Evolutionary conservation across 2,797 vertebrate genomes (phyloP).

Genomic region (Tapirus indicus): DNA sequence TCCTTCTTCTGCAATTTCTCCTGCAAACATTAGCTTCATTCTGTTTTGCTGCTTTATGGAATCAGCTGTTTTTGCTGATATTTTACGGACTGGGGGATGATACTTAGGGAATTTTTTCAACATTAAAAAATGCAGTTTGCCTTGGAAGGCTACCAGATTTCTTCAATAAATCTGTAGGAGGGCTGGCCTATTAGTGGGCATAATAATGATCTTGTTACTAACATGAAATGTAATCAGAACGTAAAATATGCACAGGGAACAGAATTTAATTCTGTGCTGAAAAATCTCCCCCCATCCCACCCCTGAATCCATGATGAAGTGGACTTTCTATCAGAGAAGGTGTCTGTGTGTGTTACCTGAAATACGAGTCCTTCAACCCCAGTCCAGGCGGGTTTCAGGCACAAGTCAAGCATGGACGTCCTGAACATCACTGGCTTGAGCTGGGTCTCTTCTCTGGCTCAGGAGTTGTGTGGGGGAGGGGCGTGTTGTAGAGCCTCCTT

Average conservation of each 20-base stretch:
- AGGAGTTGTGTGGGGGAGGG: background rate
- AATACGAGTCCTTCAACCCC: background rate
- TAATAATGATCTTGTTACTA: constrained; percentile 13
- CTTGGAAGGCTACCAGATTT: constrained; percentile 20
- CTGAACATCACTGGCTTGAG: background rate
- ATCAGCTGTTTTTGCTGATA: background rate
- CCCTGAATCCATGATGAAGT: background rate
- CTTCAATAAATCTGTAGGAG: background rate
- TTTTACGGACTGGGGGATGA: background rate
- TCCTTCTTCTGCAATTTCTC: background rate
- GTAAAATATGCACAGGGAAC: background rate
- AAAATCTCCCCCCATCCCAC: background rate
- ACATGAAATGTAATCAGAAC: constrained; percentile 68
- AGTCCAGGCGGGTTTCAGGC: background rate
- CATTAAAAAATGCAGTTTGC: constrained; percentile 5
- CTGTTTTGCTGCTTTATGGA: background rate
- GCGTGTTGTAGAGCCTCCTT: background rate
- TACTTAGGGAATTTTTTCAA: constrained; percentile 30
- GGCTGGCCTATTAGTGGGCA: background rate
- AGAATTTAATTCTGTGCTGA: constrained; percentile 38
- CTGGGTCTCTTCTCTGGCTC: background rate
- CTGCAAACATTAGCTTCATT: background rate
- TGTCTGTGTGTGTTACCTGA: background rate
- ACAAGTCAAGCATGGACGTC: background rate
- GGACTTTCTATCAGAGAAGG: background rate